Conservation (phyloP, 2,888 invertebrate species). For the Ellobium chinense region DNA sequence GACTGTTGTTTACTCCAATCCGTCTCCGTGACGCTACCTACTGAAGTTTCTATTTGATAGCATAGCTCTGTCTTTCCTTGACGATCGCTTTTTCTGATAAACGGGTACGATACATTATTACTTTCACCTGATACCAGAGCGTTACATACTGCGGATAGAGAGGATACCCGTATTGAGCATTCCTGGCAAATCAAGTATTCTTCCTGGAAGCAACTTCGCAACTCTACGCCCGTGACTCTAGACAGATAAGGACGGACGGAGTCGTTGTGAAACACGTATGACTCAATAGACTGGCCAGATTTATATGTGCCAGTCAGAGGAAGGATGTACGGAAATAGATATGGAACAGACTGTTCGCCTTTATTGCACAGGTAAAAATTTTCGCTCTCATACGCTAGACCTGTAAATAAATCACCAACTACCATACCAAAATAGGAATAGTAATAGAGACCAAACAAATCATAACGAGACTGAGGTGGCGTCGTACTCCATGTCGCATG, state of each 20-base stretch:
- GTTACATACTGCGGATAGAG: too few species aligned
- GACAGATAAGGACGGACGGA: neutral
- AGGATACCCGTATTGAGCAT: too few species aligned
- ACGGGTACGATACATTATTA: too few species aligned
- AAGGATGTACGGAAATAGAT: neutral
- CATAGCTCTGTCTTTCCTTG: too few species aligned
- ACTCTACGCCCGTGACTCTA: too few species aligned
- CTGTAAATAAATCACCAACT: neutral
- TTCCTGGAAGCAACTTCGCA: too few species aligned
- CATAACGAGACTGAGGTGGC: neutral
- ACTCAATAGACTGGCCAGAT: neutral
- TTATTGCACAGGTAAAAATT: neutral
- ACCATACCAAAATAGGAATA: neutral
- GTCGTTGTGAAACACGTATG: neutral
- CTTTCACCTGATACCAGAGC: too few species aligned
- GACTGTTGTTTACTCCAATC: too few species aligned
- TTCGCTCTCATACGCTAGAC: neutral
- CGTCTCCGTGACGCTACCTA: too few species aligned
- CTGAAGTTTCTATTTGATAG: too few species aligned
- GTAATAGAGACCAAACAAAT: neutral
- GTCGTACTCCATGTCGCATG: neutral
- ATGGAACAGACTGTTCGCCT: neutral
- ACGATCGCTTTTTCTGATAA: too few species aligned
- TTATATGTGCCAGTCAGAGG: neutral
- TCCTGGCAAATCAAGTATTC: too few species aligned